phyloP scores from a whole-genome alignment of 2,113 vertebrate species.

The Otolemur garnettii region DNA sequence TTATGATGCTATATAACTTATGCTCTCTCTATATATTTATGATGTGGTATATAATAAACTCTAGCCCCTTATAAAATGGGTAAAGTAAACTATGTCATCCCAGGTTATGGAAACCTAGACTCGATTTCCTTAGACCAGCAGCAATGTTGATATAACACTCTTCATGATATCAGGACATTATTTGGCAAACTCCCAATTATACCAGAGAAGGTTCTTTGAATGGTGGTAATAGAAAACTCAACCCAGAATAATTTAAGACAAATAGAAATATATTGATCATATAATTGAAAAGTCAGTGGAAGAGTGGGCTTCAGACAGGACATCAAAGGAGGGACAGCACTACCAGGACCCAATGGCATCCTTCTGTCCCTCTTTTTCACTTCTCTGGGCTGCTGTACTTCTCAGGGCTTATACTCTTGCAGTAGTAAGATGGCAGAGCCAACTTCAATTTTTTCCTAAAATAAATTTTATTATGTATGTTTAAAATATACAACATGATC shows the following conservation, averaged over 20 bases:
- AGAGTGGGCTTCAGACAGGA: not conserved
- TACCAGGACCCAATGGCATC: rapidly evolving
- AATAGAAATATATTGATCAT: not conserved
- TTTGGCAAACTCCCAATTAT: not conserved
- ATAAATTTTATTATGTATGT: not conserved
- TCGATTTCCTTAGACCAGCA: conserved; percentile 5
- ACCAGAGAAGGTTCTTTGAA: not conserved
- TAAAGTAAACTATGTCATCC: not conserved
- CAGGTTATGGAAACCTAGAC: not conserved
- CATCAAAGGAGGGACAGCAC: not conserved
- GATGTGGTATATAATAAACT: not conserved
- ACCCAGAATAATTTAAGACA: not conserved
- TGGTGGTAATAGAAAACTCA: not conserved
- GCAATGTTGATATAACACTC: not conserved
- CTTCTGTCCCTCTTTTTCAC: not conserved
- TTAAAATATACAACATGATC: not conserved
- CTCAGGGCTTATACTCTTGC: not conserved
- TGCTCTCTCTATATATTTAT: not conserved
- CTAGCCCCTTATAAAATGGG: not conserved
- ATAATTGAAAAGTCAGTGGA: not conserved
- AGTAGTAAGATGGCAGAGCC: not conserved
- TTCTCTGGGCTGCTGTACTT: not conserved
- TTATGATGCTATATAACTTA: conserved; percentile 1
- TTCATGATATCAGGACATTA: not conserved
- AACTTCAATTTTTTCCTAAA: not conserved